phyloP scores from a whole-genome alignment of 2,797 vertebrate genomes.

The Loriculus beryllinus region DNA sequence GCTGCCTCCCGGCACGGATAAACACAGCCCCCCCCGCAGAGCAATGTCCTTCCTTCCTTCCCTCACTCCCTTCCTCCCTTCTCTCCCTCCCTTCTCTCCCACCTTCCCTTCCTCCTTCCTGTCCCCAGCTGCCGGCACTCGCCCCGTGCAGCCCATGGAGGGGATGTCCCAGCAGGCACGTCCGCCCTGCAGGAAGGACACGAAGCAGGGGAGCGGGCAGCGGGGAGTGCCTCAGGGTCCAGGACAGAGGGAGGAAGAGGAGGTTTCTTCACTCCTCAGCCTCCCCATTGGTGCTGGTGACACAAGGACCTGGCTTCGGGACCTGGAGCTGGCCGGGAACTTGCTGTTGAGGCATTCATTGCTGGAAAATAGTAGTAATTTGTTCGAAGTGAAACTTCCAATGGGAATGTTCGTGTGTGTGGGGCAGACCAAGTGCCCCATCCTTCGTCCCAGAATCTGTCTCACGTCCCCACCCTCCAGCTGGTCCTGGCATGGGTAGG shows the following conservation, averaged over 20 bases:
- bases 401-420: rapidly evolving
- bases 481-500: background rate
- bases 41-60: background rate
- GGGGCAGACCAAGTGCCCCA: rapidly evolving
- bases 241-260: background rate
- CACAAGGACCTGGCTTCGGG: rapidly evolving
- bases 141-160: rapidly evolving
- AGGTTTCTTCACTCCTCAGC: rapidly evolving
- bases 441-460: too few relatives aligned
- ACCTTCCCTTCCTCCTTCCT: rapidly evolving
- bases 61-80: rapidly evolving
- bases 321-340: background rate
- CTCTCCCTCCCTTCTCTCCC: too few relatives aligned
- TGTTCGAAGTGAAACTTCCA: background rate
- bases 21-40: rapidly evolving
- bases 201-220: rapidly evolving
- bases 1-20: background rate
- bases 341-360: background rate
- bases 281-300: rapidly evolving
- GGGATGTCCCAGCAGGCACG: rapidly evolving
- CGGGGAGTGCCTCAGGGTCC: rapidly evolving
- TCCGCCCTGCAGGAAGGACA: rapidly evolving
- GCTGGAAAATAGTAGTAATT: background rate
- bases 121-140: rapidly evolving
- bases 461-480: background rate